phyloP scores from a whole-genome alignment of 2,797 vertebrate species.

The Cossypha dichroa region DNA sequence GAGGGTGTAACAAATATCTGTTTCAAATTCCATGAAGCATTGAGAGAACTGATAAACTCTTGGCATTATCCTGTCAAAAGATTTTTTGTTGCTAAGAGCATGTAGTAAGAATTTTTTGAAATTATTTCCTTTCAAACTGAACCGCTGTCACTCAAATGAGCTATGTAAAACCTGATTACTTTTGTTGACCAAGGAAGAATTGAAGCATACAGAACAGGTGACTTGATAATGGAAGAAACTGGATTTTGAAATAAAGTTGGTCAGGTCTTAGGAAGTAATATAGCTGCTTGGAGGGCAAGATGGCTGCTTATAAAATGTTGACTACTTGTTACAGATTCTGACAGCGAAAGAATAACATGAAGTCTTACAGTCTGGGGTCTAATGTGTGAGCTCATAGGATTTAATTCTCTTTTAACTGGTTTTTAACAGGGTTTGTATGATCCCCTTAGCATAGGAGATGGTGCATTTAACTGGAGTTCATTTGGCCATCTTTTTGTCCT shows the following conservation, averaged over 20 bases:
- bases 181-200: neutral
- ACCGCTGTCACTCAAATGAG: neutral
- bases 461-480: neutral
- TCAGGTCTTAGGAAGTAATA: neutral
- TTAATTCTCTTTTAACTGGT: neutral
- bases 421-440: neutral
- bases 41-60: neutral
- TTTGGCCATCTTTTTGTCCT: neutral
- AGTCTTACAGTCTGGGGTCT: neutral
- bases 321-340: neutral
- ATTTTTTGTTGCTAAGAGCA: neutral
- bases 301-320: neutral
- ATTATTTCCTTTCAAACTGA: neutral
- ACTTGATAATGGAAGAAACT: neutral
- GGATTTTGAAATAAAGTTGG: neutral
- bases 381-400: neutral
- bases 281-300: neutral
- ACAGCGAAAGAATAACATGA: neutral
- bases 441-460: neutral
- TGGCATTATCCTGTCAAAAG: neutral
- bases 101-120: neutral
- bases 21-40: neutral
- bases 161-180: neutral
- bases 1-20: neutral
- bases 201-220: neutral